Percentiles rank a stretch among this genome's conserved stretches.
phyloP scores from a whole-genome alignment of 92 coral and sea anemone species.

The Porites lobata region DNA sequence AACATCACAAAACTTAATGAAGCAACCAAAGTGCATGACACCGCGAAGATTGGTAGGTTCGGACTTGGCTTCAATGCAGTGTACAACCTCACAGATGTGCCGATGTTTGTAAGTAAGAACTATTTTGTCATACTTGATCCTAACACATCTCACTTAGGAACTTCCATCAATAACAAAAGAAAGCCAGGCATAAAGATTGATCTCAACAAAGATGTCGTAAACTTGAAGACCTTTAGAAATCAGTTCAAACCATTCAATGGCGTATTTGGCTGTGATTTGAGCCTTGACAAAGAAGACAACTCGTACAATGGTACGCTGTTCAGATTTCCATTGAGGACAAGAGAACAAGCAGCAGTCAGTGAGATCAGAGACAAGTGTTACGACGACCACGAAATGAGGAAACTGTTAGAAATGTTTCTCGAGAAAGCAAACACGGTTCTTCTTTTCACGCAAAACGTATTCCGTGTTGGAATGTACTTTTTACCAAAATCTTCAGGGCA shows the following conservation, averaged over 20 bases:
- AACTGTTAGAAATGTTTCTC: constrained; percentile 66
- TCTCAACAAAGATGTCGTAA: constrained; percentile 42
- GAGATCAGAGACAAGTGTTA: constrained; percentile 75
- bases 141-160: constrained; percentile 80
- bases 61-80: constrained; percentile 95
- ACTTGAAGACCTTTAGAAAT: constrained; percentile 65
- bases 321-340: constrained; percentile 88
- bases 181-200: constrained; percentile 45
- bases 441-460: constrained; percentile 85
- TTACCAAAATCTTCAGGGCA: constrained; percentile 37
- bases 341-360: constrained; percentile 71
- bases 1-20: constrained; percentile 89
- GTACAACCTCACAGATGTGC: constrained; percentile 93
- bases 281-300: constrained; percentile 42
- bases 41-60: constrained; percentile 89
- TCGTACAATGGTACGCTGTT: constrained; percentile 85
- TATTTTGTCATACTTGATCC: constrained; percentile 85
- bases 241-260: constrained; percentile 90
- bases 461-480: constrained; percentile 69
- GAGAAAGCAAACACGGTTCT: constrained; percentile 75
- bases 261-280: constrained; percentile 85
- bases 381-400: constrained; percentile 61
- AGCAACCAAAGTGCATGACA: constrained; percentile 86
- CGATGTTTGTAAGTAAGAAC: constrained; percentile 87
- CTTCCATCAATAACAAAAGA: constrained; percentile 59